Base-by-base conservation (phyloP, 1,140 invertebrate genomes). In the Oryzaephilus surinamensis region DNA sequence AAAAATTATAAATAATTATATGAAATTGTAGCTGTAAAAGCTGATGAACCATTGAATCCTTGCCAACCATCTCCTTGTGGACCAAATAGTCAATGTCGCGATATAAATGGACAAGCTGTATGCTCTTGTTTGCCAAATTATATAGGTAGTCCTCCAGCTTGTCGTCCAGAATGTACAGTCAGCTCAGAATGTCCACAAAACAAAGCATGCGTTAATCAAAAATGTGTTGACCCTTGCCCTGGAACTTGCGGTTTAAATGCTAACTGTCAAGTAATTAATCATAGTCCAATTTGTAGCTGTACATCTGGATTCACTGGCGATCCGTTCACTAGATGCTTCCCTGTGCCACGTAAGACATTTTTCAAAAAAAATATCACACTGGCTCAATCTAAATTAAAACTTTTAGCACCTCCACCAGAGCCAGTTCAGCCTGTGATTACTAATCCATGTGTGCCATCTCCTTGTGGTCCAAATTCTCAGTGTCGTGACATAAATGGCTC, bases 271-370 rank as follows among this genome's bases (percentile, higher is more conserved):
- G 73, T 79, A 20, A 64, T 78, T 0, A 79, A 77, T 55, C 71
- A 74, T 48, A 73, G 70, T 58, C 73, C 69, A 26, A 73, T 81
- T 41, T 89, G 84, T 60, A 74, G 71, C 52, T 86, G 83, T 57
- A 69, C 71, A 15, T 56, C 58, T 41, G 74, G 74, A 49, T 76
- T 71, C 56, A 72, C 67, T 16, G 82, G 82, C 32, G 80, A 87
- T 71, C 81, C 82, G 27, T 82, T 83, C 51, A 63, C 23, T 17
- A 21, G 46, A 26, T 53, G 51, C 38, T 50, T 45, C 30, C 32
- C 38, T 14, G 46, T 52, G 20, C 52, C 54, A 47, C 50, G 54
- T 56, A 56, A 56, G 32, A 30, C 21, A n/a, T 8, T 33, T 27
- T 8, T 32, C 6, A n/a, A n/a, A n/a, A n/a, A n/a, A n/a, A n/a